Percentiles rank a stretch among this genome's conserved stretches.
Evolutionary conservation across 1,140 invertebrate species (phyloP).

Genomic region (Polypedilum vanderplanki): DNA sequence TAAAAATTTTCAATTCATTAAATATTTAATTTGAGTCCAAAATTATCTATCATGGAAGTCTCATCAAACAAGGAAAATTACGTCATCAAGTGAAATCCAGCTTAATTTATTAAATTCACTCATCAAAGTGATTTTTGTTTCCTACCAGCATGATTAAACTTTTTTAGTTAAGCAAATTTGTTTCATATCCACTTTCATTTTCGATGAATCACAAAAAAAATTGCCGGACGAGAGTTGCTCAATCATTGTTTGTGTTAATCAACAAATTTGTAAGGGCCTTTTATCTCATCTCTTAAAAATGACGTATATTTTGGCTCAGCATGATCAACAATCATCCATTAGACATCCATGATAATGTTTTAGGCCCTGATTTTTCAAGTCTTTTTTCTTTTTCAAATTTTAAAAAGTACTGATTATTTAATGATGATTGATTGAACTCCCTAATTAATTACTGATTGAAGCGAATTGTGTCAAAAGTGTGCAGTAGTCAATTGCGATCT

Average conservation of each 20-base stretch:
- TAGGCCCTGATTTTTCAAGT: not conserved
- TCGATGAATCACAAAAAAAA: not conserved
- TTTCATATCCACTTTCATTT: not conserved
- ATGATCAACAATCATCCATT: not conserved
- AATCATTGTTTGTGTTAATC: not conserved
- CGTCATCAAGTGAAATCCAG: too few relatives aligned
- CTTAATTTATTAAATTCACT: too few relatives aligned
- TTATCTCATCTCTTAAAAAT: not conserved
- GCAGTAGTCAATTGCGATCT: not conserved
- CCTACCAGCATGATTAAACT: conserved; percentile 3
- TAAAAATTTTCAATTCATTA: too few relatives aligned
- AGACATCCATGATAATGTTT: not conserved
- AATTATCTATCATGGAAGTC: too few relatives aligned
- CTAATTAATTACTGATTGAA: conserved; percentile 1
- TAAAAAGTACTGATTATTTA: not conserved
- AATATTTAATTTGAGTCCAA: too few relatives aligned
- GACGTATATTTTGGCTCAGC: not conserved
- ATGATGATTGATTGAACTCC: not conserved
- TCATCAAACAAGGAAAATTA: too few relatives aligned
- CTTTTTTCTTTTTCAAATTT: not conserved
- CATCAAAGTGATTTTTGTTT: not conserved
- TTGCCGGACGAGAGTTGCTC: too few relatives aligned
- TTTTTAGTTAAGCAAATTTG: not conserved
- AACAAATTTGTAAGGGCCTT: not conserved
- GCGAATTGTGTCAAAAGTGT: too few relatives aligned